Evolutionary conservation across 2,797 vertebrate genomes (phyloP).

Genomic region (Pipistrellus nathusii): DNA sequence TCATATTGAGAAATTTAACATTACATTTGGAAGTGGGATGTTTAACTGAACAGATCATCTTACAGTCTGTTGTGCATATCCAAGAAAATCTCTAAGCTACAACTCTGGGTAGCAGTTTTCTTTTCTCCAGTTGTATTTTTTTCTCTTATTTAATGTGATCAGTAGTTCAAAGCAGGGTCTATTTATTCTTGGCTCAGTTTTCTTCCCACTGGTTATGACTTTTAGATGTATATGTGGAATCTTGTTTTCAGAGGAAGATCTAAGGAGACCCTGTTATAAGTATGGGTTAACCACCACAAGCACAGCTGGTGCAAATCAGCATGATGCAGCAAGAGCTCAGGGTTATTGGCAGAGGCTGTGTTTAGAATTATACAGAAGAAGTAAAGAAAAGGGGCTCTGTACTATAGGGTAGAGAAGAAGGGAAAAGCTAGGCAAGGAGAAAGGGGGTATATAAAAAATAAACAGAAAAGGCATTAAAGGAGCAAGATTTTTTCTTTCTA

Average conservation of each 20-base stretch:
- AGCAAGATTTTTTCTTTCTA: conserved; percentile 37
- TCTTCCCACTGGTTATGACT: conserved; percentile 52
- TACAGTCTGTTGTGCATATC: background rate
- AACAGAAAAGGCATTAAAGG: conserved; percentile 30
- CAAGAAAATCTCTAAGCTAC: conserved; percentile 28
- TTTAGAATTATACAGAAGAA: conserved; percentile 52
- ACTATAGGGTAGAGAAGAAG: background rate
- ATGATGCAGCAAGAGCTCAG: conserved; percentile 49
- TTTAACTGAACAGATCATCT: conserved; percentile 19
- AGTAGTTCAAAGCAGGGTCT: conserved; percentile 68
- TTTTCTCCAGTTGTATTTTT: conserved; percentile 10
- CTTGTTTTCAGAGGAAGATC: conserved; percentile 70
- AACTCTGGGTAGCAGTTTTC: conserved; percentile 13
- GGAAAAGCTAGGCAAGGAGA: background rate
- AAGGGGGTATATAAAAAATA: conserved; percentile 1
- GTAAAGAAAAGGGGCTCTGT: conserved; percentile 45
- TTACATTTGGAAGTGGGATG: conserved; percentile 6
- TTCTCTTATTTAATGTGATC: conserved; percentile 37
- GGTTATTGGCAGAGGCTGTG: conserved; percentile 62
- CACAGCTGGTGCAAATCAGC: conserved; percentile 76
- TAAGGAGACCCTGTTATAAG: conserved; percentile 54
- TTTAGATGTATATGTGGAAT: conserved; percentile 58
- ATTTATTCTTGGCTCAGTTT: conserved; percentile 69
- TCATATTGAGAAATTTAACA: conserved; percentile 5
- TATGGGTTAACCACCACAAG: conserved; percentile 37